A percentile compares a stretch with the other conserved stretches of the same genome.
phyloP scores from a whole-genome alignment of 2,797 vertebrate genomes.

The Chrysolophus pictus region DNA sequence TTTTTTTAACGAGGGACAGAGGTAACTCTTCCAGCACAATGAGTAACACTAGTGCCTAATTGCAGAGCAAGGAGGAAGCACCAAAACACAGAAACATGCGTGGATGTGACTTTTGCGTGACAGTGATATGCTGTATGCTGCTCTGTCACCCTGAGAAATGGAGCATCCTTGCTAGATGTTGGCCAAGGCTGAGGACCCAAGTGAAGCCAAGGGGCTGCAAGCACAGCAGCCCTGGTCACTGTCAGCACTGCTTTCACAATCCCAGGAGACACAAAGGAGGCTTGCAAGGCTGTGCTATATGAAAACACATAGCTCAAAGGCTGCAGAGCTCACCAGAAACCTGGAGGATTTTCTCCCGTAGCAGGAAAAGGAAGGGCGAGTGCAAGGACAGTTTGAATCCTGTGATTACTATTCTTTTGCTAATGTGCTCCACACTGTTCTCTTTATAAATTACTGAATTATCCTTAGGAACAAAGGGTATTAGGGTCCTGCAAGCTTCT shows the following conservation, averaged over 20 bases:
- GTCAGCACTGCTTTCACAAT: not conserved
- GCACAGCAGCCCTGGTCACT: not conserved
- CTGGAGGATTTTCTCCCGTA: not conserved
- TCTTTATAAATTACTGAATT: slow-evolving; percentile 81
- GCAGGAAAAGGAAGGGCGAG: slow-evolving; percentile 1
- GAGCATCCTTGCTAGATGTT: not conserved
- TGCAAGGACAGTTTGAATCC: not conserved
- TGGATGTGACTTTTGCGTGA: not conserved
- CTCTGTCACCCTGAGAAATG: not conserved
- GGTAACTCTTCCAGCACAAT: rapidly evolving
- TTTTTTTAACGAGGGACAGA: not conserved
- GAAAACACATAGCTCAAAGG: rapidly evolving
- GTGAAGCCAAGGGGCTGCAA: not conserved
- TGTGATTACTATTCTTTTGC: slow-evolving; percentile 21
- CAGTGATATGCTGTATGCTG: rapidly evolving
- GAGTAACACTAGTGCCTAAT: not conserved
- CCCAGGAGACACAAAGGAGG: rapidly evolving
- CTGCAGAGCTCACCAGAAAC: not conserved
- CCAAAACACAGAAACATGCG: not conserved
- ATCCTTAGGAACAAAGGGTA: slow-evolving; percentile 80
- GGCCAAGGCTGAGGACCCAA: not conserved
- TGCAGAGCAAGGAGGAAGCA: not conserved
- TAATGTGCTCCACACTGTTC: slow-evolving; percentile 66
- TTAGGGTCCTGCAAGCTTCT: slow-evolving; percentile 77
- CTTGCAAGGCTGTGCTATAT: not conserved